Base-by-base conservation (phyloP, 2,888 invertebrate genomes). In the Acleris literana region DNA sequence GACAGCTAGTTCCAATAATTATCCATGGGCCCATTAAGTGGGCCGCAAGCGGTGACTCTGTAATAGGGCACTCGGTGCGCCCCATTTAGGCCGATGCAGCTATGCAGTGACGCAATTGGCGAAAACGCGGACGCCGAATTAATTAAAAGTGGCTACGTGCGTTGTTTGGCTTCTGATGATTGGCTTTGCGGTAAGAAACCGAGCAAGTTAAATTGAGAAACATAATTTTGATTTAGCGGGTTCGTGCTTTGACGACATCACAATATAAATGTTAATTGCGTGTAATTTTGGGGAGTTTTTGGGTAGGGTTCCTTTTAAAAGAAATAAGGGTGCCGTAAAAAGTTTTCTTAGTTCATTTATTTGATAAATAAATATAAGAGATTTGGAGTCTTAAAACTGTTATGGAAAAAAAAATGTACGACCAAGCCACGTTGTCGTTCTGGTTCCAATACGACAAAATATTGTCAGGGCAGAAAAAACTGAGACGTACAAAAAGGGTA, bases 1-100 rank as follows among this genome's bases (percentile, higher is more conserved):
- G 53, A 59, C 53, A 53, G 64, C 64, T 59, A 59, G 64, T 39
- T 51, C 59, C 59, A 18, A 59, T 64, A 59, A 64, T 64, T 64
- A 64, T 64, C 64, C 48, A 44, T 18, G 46, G 44, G 17, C 3
- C 63, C 46, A 59, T 59, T 58, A 48, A 57, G 53, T 46, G 53
- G 52, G 53, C 59, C 64, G 17, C 64, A 48, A 59, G 58, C 53
- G 64, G 64, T 48, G 58, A 64, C 59, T 59, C 53, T 58, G 25
- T 59, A 54, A 59, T 59, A 43, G 58, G 57, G 22, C 52, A 60
- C 57, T 64, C 46, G 52, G 58, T 53, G 46, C 22, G 48, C 46
- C 39, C 64, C 25, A 64, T 54, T 64, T 64, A 57, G 57, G 22
- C 49, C 44, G 44, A 51, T 29, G 57, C 57, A 48, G 39, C 39